These are phyloP conservation scores for Sebastes wilsoni DNA, from an alignment of 2,797 vertebrate species.

Conservation along the genomic window DNA sequence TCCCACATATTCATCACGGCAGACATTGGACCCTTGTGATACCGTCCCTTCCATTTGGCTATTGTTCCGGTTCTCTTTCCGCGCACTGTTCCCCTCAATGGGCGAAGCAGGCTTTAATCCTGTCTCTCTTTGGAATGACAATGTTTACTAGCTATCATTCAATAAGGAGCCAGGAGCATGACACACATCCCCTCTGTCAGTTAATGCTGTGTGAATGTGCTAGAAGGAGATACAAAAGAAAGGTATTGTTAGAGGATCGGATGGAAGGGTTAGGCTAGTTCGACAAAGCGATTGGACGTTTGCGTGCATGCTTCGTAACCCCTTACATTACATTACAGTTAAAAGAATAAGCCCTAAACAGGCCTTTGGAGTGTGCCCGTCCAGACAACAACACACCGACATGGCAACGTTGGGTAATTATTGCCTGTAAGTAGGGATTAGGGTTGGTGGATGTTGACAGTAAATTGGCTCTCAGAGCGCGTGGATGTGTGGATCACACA, in stretches of 20 bases:
- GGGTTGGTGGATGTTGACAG: conserved; percentile 74
- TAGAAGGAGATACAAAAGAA: conserved; percentile 32
- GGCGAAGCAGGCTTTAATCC: conserved; percentile 78
- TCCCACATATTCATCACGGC: conserved; percentile 84
- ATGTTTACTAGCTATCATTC: conserved; percentile 83
- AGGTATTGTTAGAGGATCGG: conserved; percentile 52
- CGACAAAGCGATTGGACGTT: conserved; percentile 8
- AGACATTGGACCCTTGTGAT: conserved; percentile 81
- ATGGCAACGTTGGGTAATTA: conserved; percentile 70
- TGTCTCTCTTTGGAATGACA: conserved; percentile 72
- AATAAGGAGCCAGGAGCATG: conserved; percentile 67
- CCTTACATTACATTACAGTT: background rate
- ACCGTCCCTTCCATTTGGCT: conserved; percentile 79
- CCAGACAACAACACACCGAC: conserved; percentile 57
- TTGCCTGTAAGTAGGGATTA: conserved; percentile 79
- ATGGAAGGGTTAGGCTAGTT: conserved; percentile 14
- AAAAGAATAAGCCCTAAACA: conserved; percentile 23
- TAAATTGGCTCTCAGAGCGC: conserved; percentile 69
- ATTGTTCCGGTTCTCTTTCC: conserved; percentile 77
- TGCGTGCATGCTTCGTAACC: conserved; percentile 7
- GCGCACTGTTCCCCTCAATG: conserved; percentile 72
- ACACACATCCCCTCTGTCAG: conserved; percentile 65
- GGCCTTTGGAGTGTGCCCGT: conserved; percentile 36
- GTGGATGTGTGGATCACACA: conserved; percentile 67
- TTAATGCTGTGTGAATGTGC: conserved; percentile 51